These are phyloP conservation scores for Microplitis demolitor DNA, from an alignment of 1,140 invertebrate genomes.

Conservation along the genomic window DNA sequence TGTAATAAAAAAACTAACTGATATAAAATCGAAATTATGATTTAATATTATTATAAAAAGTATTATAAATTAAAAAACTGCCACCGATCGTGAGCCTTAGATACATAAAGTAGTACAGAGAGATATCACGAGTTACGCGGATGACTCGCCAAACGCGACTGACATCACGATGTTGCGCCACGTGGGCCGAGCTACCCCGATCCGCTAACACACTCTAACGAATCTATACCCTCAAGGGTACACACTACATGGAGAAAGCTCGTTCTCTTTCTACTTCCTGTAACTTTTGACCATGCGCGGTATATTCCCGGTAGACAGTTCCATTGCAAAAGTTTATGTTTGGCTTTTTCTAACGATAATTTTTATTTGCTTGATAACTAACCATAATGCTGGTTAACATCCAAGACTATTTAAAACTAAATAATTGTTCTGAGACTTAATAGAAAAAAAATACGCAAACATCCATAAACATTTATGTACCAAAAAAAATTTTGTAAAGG, in stretches of 20 bases:
- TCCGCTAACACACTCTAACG: slow-evolving; percentile 24
- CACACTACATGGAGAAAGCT: neutral
- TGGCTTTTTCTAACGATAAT: neutral
- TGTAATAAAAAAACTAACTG: too few species aligned
- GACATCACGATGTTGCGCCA: slow-evolving; percentile 51
- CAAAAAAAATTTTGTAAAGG: too few species aligned
- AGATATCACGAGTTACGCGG: slow-evolving; percentile 32
- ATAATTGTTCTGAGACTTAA: too few species aligned
- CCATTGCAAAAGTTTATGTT: neutral
- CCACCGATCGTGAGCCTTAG: neutral
- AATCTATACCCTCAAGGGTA: slow-evolving; percentile 17
- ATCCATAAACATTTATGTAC: too few species aligned
- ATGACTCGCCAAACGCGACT: slow-evolving; percentile 46
- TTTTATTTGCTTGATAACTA: neutral
- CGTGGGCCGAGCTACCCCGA: slow-evolving; percentile 45
- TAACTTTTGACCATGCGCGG: slow-evolving; percentile 33
- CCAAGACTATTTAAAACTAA: too few species aligned
- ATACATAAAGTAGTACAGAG: neutral
- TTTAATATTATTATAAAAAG: neutral
- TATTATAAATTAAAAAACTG: neutral
- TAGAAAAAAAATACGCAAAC: too few species aligned
- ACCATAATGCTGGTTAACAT: neutral
- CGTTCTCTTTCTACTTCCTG: slow-evolving; percentile 11
- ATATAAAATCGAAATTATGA: neutral
- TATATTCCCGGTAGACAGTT: neutral